Percentiles rank a stretch among this genome's conserved stretches.
phyloP scores from a whole-genome alignment of 2,888 invertebrate genomes.

The Oscheius onirici region DNA sequence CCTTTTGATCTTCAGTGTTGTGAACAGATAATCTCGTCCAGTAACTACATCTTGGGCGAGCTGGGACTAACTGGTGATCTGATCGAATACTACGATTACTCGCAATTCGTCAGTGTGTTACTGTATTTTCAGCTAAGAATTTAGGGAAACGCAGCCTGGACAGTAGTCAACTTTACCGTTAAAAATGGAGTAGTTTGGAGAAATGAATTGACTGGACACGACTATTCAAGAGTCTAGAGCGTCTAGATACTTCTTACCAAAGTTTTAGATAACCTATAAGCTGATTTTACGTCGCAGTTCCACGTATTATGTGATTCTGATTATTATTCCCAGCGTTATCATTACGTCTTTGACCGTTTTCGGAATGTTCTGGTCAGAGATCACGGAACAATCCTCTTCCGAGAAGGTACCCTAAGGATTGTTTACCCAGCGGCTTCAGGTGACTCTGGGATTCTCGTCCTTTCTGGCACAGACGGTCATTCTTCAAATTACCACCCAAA shows the following conservation, averaged over 20 bases:
- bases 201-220: background rate
- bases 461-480: slow-evolving; percentile 26
- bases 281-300: slow-evolving; percentile 7
- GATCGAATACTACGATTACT: background rate
- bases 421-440: slow-evolving; percentile 1
- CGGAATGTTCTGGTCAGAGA: slow-evolving; percentile 29
- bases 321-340: slow-evolving; percentile 19
- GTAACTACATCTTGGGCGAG: background rate
- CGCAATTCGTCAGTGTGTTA: background rate
- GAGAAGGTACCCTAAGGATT: background rate
- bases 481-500: slow-evolving; percentile 19
- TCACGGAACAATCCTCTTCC: slow-evolving; percentile 1
- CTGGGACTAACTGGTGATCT: background rate
- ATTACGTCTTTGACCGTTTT: slow-evolving; percentile 13
- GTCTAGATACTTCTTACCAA: background rate
- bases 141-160: slow-evolving; percentile 18
- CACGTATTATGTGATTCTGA: slow-evolving; percentile 27
- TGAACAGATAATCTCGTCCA: background rate
- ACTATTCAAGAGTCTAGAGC: background rate
- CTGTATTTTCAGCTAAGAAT: background rate
- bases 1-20: slow-evolving; percentile 21
- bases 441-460: slow-evolving; percentile 19
- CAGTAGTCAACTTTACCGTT: background rate
- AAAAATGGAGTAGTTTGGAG: background rate
- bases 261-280: background rate